Percentiles rank a stretch among this genome's conserved stretches.
These are phyloP conservation scores for Tiaroga cobitis DNA, from an alignment of 2,797 vertebrate genomes.

Conservation along the genomic window DNA sequence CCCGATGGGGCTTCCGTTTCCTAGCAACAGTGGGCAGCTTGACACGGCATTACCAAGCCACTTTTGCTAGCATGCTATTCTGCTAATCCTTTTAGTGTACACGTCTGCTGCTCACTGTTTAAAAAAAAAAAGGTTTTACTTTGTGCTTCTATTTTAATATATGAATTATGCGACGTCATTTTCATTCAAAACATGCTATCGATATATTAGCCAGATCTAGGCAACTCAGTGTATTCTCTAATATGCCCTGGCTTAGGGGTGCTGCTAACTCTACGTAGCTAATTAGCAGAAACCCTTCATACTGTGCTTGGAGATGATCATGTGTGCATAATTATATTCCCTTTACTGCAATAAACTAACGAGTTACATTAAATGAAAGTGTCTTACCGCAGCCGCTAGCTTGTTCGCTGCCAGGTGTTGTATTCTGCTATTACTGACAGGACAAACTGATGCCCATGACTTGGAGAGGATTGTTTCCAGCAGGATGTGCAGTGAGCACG, in stretches of 20 bases:
- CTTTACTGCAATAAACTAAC: background rate
- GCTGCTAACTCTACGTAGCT: constrained; percentile 1
- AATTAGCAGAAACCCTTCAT: background rate
- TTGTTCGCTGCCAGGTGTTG: background rate
- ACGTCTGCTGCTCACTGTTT: background rate
- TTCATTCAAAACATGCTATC: background rate
- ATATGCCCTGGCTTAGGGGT: background rate
- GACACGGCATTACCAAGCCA: constrained; percentile 67
- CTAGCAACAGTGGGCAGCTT: constrained; percentile 74
- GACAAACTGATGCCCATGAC: constrained; percentile 8
- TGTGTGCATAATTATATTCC: background rate
- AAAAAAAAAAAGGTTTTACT: background rate
- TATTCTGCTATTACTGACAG: background rate
- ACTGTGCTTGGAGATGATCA: background rate
- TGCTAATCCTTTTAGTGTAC: constrained; percentile 65
- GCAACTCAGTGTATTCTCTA: background rate
- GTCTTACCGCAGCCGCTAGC: constrained; percentile 11
- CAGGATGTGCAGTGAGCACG: constrained; percentile 12
- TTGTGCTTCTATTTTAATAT: background rate
- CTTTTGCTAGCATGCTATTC: constrained; percentile 32
- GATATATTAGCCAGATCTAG: background rate
- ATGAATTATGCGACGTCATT: background rate
- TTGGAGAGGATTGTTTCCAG: constrained; percentile 3
- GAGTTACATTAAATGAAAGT: background rate
- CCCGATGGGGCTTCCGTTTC: constrained; percentile 68